These are phyloP conservation scores for Lepisosteus oculatus DNA, from an alignment of 2,113 vertebrate genomes.

Conservation along the genomic window DNA sequence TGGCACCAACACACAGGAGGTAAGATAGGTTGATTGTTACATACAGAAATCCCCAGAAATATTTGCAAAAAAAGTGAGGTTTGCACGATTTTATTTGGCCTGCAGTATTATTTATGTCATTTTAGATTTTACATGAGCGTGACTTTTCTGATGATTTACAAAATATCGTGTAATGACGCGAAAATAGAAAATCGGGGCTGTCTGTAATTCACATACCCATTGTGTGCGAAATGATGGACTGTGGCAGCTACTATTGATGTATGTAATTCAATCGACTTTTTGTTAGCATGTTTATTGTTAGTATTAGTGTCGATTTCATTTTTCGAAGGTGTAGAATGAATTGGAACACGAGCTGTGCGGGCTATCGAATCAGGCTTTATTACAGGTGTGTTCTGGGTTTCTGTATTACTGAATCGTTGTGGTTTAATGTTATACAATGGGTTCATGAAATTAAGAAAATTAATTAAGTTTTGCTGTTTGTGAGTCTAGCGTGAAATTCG, in stretches of 20 bases:
- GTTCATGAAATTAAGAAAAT: background rate
- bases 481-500: background rate
- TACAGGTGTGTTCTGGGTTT: background rate
- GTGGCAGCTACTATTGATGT: too few species aligned
- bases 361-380: background rate
- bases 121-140: background rate
- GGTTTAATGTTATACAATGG: background rate
- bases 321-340: background rate
- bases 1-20: slow-evolving; percentile 24
- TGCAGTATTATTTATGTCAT: background rate
- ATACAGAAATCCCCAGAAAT: slow-evolving; percentile 22
- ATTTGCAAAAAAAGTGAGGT: slow-evolving; percentile 14
- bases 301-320: background rate
- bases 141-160: background rate
- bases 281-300: background rate
- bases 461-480: slow-evolving; percentile 2
- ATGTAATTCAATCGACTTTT: too few species aligned
- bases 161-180: slow-evolving; percentile 1
- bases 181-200: slow-evolving; percentile 9
- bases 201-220: background rate
- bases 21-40: slow-evolving; percentile 26
- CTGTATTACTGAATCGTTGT: background rate
- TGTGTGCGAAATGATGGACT: too few species aligned
- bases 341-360: background rate
- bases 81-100: background rate